phyloP scores from a whole-genome alignment of 2,113 vertebrate species.

The Uria lomvia region DNA sequence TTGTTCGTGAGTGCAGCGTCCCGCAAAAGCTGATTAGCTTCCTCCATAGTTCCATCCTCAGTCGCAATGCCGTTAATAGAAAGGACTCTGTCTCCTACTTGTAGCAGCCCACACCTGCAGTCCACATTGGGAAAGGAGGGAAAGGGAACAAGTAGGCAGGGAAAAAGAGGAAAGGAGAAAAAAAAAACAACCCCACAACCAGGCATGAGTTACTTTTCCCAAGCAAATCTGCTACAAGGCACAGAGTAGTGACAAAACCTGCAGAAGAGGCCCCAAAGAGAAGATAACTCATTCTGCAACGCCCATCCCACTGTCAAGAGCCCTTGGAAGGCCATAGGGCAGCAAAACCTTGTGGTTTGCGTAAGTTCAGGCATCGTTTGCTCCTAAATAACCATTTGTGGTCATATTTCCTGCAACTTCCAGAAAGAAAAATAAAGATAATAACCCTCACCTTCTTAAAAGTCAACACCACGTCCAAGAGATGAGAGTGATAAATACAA shows the following conservation, averaged over 20 bases:
- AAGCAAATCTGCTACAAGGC: neutral
- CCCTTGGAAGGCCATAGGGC: neutral
- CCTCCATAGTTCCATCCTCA: slow-evolving; percentile 94
- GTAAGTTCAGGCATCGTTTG: neutral
- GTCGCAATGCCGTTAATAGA: slow-evolving; percentile 92
- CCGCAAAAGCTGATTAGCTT: slow-evolving; percentile 93
- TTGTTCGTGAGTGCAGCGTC: slow-evolving; percentile 90
- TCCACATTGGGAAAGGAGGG: neutral
- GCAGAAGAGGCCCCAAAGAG: neutral
- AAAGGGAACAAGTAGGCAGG: neutral
- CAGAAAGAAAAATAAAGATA: neutral
- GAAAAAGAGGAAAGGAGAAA: neutral
- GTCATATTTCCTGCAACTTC: neutral
- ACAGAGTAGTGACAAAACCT: neutral
- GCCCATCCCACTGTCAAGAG: rapidly evolving
- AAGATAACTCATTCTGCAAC: neutral
- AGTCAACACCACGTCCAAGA: neutral
- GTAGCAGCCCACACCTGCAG: slow-evolving; percentile 89
- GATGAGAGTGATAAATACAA: neutral
- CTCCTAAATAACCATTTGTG: neutral
- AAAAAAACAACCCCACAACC: neutral
- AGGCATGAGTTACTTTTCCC: neutral
- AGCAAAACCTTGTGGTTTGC: neutral
- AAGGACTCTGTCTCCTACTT: slow-evolving; percentile 91
- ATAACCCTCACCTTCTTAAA: neutral